Evolutionary conservation across 2,113 vertebrate species (phyloP), one percentile per base, ranked within the genome.

Genomic region (Tachuris rubrigastra): DNA sequence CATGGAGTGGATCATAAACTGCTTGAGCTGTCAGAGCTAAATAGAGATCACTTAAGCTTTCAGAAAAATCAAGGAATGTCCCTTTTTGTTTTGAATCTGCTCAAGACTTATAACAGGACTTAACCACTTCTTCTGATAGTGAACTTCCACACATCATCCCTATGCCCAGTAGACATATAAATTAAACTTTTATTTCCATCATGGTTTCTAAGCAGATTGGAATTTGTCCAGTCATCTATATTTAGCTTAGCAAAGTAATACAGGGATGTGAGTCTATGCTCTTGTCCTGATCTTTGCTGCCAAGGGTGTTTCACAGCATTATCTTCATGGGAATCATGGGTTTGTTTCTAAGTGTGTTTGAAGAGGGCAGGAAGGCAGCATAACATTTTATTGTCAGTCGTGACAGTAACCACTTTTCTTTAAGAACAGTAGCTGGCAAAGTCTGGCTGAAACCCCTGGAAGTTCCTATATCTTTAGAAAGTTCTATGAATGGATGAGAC

Each of bases 221-320:
- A 97, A 88, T 90, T 80, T 33, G 63, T 69, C 87, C 84, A 79
- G 49, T 91, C 74, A 80, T 73, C 89, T 91, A 62, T 90, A 93
- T 87, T 94, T 95, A 89, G 85, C 67, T 84, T 89, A 67, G 82
- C 39, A 59, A 88, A 90, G 55, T 60, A 85, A 72, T 68, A 60
- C 3, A 78, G n/a, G 47, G 24, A 53, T 62, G 56, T 58, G 44
- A 90, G 24, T 59, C 73, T 87, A 24, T 53, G 67, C 8, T 83
- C 50, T 77, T 50, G 16, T 59, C 91, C 46, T 83, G 23, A 12
- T 74, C 35, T 80, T 83, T 71, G 50, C 49, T 68, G 22, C 52
- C 81, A 85, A 66, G 18, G 7, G 4, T 85, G 33, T 73, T 87
- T 82, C 66, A 89, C 35, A 78, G 31, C 30, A 76, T 9, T 35